Base-by-base conservation (phyloP, 2,113 vertebrate species). In the Pachyramphus minor region DNA sequence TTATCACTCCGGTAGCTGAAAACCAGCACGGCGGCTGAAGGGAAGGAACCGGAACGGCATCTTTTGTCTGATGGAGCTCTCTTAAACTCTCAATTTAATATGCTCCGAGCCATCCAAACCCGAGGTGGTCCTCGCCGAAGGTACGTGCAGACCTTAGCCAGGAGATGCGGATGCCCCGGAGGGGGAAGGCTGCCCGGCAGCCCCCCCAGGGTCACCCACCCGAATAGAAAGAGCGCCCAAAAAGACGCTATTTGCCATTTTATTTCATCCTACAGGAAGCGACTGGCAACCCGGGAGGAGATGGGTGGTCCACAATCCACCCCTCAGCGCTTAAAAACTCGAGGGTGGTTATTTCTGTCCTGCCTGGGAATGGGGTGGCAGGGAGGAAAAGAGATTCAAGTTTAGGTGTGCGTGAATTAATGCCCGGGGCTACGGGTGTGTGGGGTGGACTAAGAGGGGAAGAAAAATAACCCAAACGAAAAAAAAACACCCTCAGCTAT, bases 31-130 rank as follows among this genome's bases (percentile, higher is more conserved):
- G 55, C 56, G 68, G 89, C 77, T 59, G 85, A 77, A 91, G 60
- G 81, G 50, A 66, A 87, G 53, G 55, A 82, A 86, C 68, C 14
- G 71, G 24, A 79, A 50, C 13, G 31, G 74, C 68, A 50, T 93
- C 79, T 97, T 97, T 97, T 97, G 81, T 98, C 96, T 96, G 62
- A 88, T 17, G 84, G 60, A 97, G 62, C 31, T 53, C 76, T 49
- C 52, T 30, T 15, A 93, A 90, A 78, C 92, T 69, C 85, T n/a
- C 68, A 4, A 28, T 87, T 74, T 81, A 45, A 33, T 30, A 4
- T 2, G 35, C 58, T 94, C 45, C 66, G 37, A 76, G 85, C 8
- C 1, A 78, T 31, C 64, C 53, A 24, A 63, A 64, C 3, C 35
- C 33, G 69, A 89, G 77, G 69, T 24, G 37, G 14, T 18, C 62